Conservation (phyloP, 1,140 invertebrate species). For the Calliopsis andreniformis region DNA sequence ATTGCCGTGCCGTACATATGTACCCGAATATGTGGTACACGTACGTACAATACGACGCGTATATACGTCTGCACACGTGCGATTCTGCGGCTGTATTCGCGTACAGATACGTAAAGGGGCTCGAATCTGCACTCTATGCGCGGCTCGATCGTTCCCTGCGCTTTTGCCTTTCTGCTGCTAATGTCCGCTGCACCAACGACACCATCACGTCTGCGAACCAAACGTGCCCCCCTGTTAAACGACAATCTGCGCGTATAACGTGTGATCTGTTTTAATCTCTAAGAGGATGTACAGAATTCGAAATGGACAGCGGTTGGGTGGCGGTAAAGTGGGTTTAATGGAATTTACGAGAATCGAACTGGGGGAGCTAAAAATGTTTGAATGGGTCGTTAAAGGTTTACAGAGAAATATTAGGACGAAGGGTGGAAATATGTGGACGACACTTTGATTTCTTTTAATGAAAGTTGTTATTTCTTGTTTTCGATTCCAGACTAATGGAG, state of each 20-base stretch:
- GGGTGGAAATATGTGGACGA: too few relatives aligned
- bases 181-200: slow-evolving; percentile 24
- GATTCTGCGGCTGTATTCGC: not conserved
- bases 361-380: too few relatives aligned
- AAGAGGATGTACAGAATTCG: too few relatives aligned
- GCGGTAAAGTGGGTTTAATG: too few relatives aligned
- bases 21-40: slow-evolving; percentile 4
- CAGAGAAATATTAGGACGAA: too few relatives aligned
- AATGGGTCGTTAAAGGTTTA: too few relatives aligned
- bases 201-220: slow-evolving; percentile 16
- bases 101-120: not conserved
- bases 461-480: too few relatives aligned
- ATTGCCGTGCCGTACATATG: slow-evolving; percentile 52
- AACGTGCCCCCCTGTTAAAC: slow-evolving; percentile 26
- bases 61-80: not conserved
- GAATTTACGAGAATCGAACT: too few relatives aligned
- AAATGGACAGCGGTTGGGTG: too few relatives aligned
- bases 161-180: slow-evolving; percentile 45
- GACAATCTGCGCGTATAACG: not conserved
- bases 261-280: too few relatives aligned
- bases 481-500: too few relatives aligned
- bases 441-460: too few relatives aligned
- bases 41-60: not conserved
- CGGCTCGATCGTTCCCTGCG: slow-evolving; percentile 41
- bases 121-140: not conserved